phyloP scores from a whole-genome alignment of 2,797 vertebrate genomes.

The Argyrosomus regius region DNA sequence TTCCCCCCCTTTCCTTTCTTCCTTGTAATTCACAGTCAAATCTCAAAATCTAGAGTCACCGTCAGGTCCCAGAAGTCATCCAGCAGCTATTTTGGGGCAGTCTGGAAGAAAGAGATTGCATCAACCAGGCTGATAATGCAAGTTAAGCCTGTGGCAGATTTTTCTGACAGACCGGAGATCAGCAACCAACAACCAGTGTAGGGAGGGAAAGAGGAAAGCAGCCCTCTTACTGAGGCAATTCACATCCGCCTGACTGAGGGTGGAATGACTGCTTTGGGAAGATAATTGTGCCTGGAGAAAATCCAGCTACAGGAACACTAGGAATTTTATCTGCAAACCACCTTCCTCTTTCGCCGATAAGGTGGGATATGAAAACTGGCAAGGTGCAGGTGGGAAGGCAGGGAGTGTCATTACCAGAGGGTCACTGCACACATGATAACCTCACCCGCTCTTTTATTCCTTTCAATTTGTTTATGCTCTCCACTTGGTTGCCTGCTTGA shows the following conservation, averaged over 20 bases:
- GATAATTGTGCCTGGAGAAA: conserved; percentile 79
- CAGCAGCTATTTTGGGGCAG: conserved; percentile 58
- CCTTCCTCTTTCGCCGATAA: conserved; percentile 59
- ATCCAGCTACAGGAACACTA: conserved; percentile 64
- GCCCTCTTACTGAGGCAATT: conserved; percentile 66
- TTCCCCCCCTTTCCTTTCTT: neutral
- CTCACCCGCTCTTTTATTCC: conserved; percentile 61
- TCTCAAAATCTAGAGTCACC: conserved; percentile 58
- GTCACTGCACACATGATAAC: conserved; percentile 68
- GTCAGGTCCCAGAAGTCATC: conserved; percentile 52
- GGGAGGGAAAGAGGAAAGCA: conserved; percentile 29
- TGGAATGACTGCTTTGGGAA: conserved; percentile 75
- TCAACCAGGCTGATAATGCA: conserved; percentile 75
- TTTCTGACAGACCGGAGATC: conserved; percentile 61
- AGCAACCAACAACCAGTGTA: conserved; percentile 42
- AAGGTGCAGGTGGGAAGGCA: conserved; percentile 70
- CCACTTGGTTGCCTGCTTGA: conserved; percentile 70
- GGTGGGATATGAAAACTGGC: conserved; percentile 74
- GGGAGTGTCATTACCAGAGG: conserved; percentile 72
- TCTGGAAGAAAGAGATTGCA: conserved; percentile 75
- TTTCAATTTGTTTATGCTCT: conserved; percentile 76
- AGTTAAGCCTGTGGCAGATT: conserved; percentile 67
- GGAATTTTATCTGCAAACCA: conserved; percentile 76
- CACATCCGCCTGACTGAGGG: conserved; percentile 61
- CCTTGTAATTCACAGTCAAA: conserved; percentile 61